Evolutionary conservation across 1,140 invertebrate genomes (phyloP), one percentile per base, ranked within the genome.

Genomic region (Leptinotarsa undecemlineata): DNA sequence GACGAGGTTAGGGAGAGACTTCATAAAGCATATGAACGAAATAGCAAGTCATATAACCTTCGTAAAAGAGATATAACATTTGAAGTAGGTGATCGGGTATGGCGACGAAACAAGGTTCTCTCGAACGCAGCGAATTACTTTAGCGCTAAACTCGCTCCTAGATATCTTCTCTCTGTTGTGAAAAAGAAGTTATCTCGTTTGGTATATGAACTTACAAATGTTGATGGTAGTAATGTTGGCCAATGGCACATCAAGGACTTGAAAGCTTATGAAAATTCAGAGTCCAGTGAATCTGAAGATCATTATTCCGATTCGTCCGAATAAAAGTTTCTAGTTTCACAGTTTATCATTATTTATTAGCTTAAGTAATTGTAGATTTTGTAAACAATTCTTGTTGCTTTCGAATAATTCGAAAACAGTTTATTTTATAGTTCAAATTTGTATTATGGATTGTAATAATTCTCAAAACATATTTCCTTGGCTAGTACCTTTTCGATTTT

Each of bases 111-210:
- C 1, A 64, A 64, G 20, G 62, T 64, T 14, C 62, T 64, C 20
- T 64, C 62, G 13, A 64, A 64, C 13, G 62, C 62, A 64, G 62
- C 62, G 20, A 64, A 64, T 64, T 20, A 20, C 19, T 64, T 64
- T 64, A 64, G 15, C n/a, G 33, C 68, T 19, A 57, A 70, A 51
- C 68, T 70, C 23, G 68, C 68, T 13, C 68, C 47, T 20, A 70
- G 19, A 19, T 70, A 70, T 70, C n/a, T 70, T 17, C 48, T 57
- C n/a, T 51, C n/a, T n/a, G 19, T 20, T 42, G 21, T 70, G 1
- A 47, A 48, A n/a, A 19, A 57, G 19, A 70, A 48, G 48, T 13
- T 48, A 21, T 70, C 42, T 21, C 17, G 21, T 48, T 48, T 48
- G 13, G 42, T 47, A 14, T 70, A 48, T 51, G 19, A 70, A 19